Evolutionary conservation across 1,140 invertebrate genomes (phyloP).

Genomic region (Halotydeus destructor): DNA sequence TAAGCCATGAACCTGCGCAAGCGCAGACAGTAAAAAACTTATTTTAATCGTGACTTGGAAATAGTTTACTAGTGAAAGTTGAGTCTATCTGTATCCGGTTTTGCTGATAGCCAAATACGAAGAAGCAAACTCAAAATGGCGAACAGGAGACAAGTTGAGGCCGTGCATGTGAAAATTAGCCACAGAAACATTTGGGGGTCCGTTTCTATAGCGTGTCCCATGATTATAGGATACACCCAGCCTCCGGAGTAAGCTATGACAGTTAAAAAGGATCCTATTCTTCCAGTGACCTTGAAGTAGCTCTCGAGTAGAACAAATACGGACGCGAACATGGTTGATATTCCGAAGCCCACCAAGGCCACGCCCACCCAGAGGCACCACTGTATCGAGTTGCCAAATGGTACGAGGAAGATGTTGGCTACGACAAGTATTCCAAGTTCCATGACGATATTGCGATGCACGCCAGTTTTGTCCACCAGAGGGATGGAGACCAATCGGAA

Average conservation of each 20-base stretch:
- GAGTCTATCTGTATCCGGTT: too few species aligned
- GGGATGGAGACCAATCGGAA: too few species aligned
- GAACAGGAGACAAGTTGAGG: too few species aligned
- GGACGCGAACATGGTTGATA: conserved; percentile 30
- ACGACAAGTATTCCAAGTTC: too few species aligned
- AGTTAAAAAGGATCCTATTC: conserved; percentile 28
- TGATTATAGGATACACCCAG: conserved; percentile 25
- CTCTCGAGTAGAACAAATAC: conserved; percentile 29
- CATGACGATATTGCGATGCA: too few species aligned
- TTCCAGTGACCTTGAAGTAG: conserved; percentile 28
- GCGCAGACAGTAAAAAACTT: not conserved
- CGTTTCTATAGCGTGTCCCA: conserved; percentile 24
- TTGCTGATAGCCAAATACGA: too few species aligned
- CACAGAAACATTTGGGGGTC: conserved; percentile 23
- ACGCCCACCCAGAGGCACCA: too few species aligned
- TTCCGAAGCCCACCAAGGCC: conserved; percentile 26
- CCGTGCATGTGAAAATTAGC: too few species aligned
- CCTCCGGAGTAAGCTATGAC: conserved; percentile 29
- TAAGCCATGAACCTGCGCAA: not conserved
- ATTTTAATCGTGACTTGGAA: not conserved
- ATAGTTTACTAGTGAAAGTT: not conserved
- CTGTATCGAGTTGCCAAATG: too few species aligned
- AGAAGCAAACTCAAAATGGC: too few species aligned
- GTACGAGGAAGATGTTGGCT: too few species aligned
- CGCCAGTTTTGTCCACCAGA: too few species aligned